Evolutionary conservation across 2,888 invertebrate species (phyloP).

Genomic region (Ormyrus thymus): DNA sequence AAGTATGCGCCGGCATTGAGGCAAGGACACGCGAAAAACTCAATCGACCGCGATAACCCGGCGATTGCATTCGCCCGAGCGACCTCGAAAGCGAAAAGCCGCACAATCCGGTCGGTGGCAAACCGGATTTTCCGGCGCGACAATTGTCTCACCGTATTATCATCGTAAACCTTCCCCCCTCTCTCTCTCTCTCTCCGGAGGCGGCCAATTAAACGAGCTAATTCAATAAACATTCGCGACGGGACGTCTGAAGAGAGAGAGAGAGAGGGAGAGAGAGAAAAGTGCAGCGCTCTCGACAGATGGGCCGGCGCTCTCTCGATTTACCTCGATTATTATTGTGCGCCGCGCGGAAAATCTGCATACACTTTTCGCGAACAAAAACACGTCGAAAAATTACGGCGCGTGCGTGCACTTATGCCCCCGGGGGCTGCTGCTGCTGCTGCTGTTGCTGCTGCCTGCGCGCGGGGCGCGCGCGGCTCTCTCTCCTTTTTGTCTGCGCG

Average conservation of each 20-base stretch:
- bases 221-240: conserved; percentile 64
- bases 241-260: conserved; percentile 25
- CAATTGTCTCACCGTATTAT: background rate
- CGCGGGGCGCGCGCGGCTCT: too few species aligned
- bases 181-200: conserved; percentile 22
- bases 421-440: too few species aligned
- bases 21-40: conserved; percentile 7
- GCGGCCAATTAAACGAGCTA: conserved; percentile 67
- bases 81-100: background rate
- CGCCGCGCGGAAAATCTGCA: conserved; percentile 5
- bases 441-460: too few species aligned
- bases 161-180: background rate
- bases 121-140: conserved; percentile 37
- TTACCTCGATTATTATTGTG: conserved; percentile 4
- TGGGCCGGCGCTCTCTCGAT: background rate
- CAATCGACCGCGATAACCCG: conserved; percentile 2
- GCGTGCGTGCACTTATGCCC: too few species aligned
- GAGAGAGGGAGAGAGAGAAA: background rate
- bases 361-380: background rate
- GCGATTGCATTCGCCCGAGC: background rate
- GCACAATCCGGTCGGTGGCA: background rate
- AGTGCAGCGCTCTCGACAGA: conserved; percentile 21
- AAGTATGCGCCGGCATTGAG: background rate
- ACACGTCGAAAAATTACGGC: background rate
- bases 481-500: too few species aligned